Conservation (phyloP, 2,888 invertebrate species). For the Augiades crinisus region DNA sequence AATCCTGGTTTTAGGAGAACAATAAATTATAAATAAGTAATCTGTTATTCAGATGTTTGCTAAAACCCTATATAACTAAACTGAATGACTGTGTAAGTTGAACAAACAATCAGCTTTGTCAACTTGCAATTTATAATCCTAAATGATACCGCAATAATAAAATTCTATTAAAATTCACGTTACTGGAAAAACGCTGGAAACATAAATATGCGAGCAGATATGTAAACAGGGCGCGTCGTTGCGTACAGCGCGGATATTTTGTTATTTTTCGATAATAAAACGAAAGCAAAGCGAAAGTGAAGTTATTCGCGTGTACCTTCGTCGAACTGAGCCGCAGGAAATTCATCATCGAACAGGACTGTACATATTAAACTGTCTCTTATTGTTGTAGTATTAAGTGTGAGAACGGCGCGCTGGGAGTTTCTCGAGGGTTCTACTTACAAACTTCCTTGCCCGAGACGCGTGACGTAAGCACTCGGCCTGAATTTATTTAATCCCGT, state of each 20-base stretch:
- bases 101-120: too few relatives aligned
- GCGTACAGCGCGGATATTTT: conserved; percentile 1
- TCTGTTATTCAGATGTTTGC: too few relatives aligned
- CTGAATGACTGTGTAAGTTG: too few relatives aligned
- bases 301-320: conserved; percentile 18
- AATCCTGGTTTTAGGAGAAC: too few relatives aligned
- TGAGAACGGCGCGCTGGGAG: neutral
- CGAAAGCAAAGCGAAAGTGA: conserved; percentile 14
- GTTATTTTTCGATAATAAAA: conserved; percentile 24
- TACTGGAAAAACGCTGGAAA: neutral
- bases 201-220: neutral
- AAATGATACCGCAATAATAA: too few relatives aligned
- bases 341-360: neutral
- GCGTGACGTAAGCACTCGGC: conserved; percentile 22
- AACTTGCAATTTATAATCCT: too few relatives aligned
- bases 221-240: neutral
- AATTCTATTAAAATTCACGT: too few relatives aligned
- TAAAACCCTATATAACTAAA: too few relatives aligned
- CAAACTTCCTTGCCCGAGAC: conserved; percentile 18
- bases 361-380: neutral
- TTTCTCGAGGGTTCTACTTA: conserved; percentile 12
- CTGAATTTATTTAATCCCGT: conserved; percentile 27
- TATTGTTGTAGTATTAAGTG: neutral
- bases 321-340: conserved; percentile 13
- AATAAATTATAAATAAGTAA: too few relatives aligned